These are phyloP conservation scores for Zaprionus obscuricornis DNA, from an alignment of 2,888 invertebrate genomes.

Conservation along the genomic window DNA sequence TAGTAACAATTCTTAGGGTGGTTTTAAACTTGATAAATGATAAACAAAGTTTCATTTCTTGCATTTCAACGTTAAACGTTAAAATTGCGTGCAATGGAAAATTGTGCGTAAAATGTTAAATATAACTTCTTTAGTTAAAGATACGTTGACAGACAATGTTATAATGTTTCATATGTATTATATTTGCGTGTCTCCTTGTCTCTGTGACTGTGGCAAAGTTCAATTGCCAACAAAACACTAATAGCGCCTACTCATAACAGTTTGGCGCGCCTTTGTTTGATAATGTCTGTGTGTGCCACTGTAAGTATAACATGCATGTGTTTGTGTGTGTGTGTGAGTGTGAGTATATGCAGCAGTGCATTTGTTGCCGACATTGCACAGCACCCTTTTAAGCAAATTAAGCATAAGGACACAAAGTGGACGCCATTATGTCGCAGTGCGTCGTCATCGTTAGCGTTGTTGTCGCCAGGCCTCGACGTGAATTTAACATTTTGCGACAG, in stretches of 20 bases:
- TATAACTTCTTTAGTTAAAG: conserved; percentile 40
- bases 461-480: conserved; percentile 1
- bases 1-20: conserved; percentile 15
- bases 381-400: conserved; percentile 81
- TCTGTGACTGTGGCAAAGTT: conserved; percentile 19
- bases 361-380: conserved; percentile 25
- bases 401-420: conserved; percentile 80
- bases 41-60: conserved; percentile 34
- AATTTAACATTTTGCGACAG: conserved; percentile 42
- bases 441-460: conserved; percentile 33
- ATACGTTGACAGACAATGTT: conserved; percentile 18
- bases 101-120: conserved; percentile 81
- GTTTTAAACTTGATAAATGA: conserved; percentile 20
- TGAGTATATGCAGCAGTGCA: conserved; percentile 35
- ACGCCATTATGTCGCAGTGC: conserved; percentile 80
- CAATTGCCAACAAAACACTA: conserved; percentile 24
- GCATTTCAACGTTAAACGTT: conserved; percentile 68
- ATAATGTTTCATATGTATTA: conserved; percentile 19
- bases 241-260: conserved; percentile 48
- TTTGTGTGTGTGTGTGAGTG: conserved; percentile 27
- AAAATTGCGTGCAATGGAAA: conserved; percentile 79
- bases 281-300: conserved; percentile 1
- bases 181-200: conserved; percentile 59
- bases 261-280: conserved; percentile 39
- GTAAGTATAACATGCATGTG: conserved; percentile 18